phyloP scores from a whole-genome alignment of 2,797 vertebrate species.

The Poeciliopsis gracilis region DNA sequence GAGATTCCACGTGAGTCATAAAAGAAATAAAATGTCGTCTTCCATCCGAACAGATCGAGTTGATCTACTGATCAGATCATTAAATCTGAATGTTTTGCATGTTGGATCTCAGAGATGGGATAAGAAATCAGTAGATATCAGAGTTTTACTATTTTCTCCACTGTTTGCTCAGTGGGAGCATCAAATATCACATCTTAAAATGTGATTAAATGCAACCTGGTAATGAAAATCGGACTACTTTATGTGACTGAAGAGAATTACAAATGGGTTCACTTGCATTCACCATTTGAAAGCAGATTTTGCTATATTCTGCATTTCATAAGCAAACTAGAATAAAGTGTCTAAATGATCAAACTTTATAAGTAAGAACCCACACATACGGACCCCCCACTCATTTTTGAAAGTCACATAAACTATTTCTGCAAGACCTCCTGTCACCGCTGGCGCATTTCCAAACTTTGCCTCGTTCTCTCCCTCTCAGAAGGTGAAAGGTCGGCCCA shows the following conservation, averaged over 20 bases:
- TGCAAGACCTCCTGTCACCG: too few relatives aligned
- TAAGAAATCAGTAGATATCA: not conserved
- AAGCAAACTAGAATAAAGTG: not conserved
- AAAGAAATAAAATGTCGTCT: not conserved
- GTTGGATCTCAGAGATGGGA: not conserved
- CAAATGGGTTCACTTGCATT: not conserved
- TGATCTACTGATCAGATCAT: not conserved
- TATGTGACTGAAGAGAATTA: too few relatives aligned
- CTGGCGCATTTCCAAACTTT: too few relatives aligned
- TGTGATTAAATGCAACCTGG: too few relatives aligned
- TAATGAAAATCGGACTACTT: too few relatives aligned
- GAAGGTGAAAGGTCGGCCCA: too few relatives aligned
- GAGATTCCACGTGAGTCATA: not conserved
- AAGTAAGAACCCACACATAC: not conserved
- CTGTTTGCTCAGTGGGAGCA: too few relatives aligned
- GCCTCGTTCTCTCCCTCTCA: too few relatives aligned
- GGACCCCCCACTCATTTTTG: too few relatives aligned
- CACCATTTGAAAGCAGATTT: not conserved
- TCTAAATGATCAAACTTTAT: not conserved
- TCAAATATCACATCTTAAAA: too few relatives aligned
- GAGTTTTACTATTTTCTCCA: not conserved
- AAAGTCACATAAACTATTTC: too few relatives aligned
- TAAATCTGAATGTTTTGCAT: not conserved
- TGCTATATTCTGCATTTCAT: not conserved
- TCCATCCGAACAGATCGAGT: not conserved